Evolutionary conservation across 1,140 invertebrate genomes (phyloP), one percentile per base, ranked within the genome.

Genomic region (Scylla paramamosain): DNA sequence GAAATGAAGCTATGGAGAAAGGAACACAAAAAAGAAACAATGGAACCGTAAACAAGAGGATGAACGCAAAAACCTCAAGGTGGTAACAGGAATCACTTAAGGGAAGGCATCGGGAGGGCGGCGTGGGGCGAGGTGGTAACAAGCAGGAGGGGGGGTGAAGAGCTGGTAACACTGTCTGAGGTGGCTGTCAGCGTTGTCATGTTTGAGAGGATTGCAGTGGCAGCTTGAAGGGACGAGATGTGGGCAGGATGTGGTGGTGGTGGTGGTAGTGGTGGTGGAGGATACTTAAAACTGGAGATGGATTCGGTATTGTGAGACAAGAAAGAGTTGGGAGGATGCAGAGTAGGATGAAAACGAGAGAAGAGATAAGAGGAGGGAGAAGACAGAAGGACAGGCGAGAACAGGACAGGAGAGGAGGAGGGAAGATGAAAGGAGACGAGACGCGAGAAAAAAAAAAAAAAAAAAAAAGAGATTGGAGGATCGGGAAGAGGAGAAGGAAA

Each of bases 201-300:
- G 67, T 77, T 77, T 77, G 67, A 77, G 67, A 77, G 67, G 67
- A 77, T 77, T 77, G 67, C 67, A 77, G 67, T 77, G 67, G 67
- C 67, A 77, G 67, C 25, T 77, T 77, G 25, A 77, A 77, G 67
- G 67, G 67, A 7, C 6, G 16, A n/a, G 67, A 7, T 25, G 67
- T n/a, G 67, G 67, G 39, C 39, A 39, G 39, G 39, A 39, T 39
- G 39, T 39, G 39, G 39, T 39, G 39, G 39, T 77, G 67, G 67
- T 77, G 67, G 67, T 77, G 67, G 67, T n/a, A 20, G 25, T n/a
- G 25, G 67, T n/a, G 67, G 67, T 7, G 67, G 52, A 59, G 67
- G 67, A 77, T 25, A n/a, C 67, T 14, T 77, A 77, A 67, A 77
- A n/a, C n/a, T 59, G 52, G 52, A 59, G 52, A 59, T 16, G 52